Percentiles rank a stretch among this genome's conserved stretches.
Conservation (phyloP, 2,797 vertebrate species). For the Neopelma chrysocephalum region DNA sequence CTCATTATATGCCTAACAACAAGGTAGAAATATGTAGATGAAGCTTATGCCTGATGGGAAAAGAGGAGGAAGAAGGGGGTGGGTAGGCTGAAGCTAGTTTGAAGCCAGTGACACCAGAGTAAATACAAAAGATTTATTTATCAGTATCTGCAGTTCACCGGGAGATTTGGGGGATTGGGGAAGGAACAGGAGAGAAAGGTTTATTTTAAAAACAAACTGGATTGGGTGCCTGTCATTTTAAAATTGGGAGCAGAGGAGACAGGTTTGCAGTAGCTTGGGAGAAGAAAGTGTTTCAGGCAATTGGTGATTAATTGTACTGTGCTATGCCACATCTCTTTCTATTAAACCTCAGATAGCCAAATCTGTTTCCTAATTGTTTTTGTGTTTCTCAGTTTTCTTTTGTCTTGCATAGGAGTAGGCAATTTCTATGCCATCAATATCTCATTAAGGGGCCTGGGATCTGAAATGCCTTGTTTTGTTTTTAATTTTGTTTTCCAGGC, state of each 20-base stretch:
- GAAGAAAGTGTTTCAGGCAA: constrained; percentile 29
- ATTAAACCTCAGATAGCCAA: constrained; percentile 42
- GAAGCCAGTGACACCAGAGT: background rate
- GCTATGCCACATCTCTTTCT: constrained; percentile 57
- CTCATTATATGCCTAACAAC: constrained; percentile 12
- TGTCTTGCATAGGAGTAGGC: constrained; percentile 53
- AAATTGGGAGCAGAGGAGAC: background rate
- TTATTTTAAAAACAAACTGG: background rate
- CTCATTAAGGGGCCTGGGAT: constrained; percentile 52
- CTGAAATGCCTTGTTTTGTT: constrained; percentile 7
- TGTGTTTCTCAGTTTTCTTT: constrained; percentile 57
- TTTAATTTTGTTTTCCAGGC: constrained; percentile 30
- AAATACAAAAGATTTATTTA: background rate
- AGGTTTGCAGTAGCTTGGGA: background rate
- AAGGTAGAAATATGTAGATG: constrained; percentile 24
- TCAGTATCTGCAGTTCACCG: background rate
- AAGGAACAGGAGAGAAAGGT: background rate
- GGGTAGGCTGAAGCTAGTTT: background rate
- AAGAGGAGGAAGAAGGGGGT: background rate
- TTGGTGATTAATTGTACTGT: constrained; percentile 66
- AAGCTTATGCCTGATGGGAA: background rate
- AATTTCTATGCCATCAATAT: constrained; percentile 62
- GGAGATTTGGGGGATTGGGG: background rate
- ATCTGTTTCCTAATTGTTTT: constrained; percentile 65
- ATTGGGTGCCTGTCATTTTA: background rate